These are phyloP conservation scores for Phainopepla nitens DNA, from an alignment of 2,113 vertebrate genomes.

Conservation along the genomic window DNA sequence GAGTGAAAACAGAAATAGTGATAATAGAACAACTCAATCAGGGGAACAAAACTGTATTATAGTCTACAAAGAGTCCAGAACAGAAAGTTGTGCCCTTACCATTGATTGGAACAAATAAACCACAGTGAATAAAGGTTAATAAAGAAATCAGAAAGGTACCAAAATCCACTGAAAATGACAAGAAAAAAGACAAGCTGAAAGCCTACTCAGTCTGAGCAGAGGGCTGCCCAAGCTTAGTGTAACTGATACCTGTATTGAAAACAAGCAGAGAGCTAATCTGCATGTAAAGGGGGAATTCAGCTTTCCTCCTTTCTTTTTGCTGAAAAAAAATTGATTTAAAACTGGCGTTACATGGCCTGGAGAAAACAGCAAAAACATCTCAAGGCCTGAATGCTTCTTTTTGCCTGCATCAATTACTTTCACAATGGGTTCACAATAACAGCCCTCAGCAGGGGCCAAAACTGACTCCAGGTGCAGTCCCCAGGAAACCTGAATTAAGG, in stretches of 20 bases:
- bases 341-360: background rate
- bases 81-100: background rate
- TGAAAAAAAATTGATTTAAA: background rate
- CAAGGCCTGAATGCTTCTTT: background rate
- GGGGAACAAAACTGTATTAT: background rate
- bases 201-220: background rate
- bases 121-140: conserved; percentile 1
- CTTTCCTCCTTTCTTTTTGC: background rate
- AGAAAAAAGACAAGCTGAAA: background rate
- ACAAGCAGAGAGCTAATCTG: background rate
- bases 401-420: background rate
- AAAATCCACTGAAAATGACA: conserved; percentile 10
- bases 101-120: conserved; percentile 6
- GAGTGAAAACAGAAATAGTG: background rate
- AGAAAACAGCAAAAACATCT: background rate
- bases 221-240: background rate
- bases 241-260: background rate
- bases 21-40: conserved; percentile 11
- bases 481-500: background rate
- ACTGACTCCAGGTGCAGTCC: background rate
- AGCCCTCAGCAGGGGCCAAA: background rate
- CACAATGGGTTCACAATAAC: background rate
- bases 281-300: background rate
- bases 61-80: background rate
- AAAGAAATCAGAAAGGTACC: background rate